phyloP scores from a whole-genome alignment of 2,113 vertebrate species.

The Jacana jacana region DNA sequence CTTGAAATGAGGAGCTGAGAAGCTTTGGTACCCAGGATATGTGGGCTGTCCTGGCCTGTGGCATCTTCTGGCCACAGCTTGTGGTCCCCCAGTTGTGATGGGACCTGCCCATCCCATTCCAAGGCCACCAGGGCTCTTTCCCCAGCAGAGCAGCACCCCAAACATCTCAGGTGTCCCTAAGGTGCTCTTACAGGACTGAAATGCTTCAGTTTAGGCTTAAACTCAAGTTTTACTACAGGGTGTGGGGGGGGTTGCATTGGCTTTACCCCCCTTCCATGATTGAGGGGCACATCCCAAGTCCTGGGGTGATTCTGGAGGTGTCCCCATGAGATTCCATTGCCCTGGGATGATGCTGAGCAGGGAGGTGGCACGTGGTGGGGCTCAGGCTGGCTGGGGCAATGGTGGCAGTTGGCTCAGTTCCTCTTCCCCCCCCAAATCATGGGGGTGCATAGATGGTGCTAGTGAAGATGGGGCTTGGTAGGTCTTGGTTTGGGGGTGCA shows the following conservation, averaged over 20 bases:
- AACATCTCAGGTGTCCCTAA: not conserved
- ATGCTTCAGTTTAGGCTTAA: rapidly evolving
- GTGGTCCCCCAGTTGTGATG: rapidly evolving
- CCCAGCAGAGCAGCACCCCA: not conserved
- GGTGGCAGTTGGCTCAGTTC: not conserved
- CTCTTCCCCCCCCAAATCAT: no score
- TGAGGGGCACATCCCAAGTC: rapidly evolving
- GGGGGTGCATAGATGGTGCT: not conserved
- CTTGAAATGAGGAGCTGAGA: rapidly evolving
- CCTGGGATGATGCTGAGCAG: not conserved
- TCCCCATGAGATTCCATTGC: not conserved
- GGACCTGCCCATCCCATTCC: not conserved
- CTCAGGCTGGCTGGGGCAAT: not conserved
- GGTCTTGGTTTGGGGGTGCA: not conserved
- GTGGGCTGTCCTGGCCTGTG: not conserved
- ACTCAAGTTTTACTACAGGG: not conserved
- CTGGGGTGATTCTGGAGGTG: rapidly evolving
- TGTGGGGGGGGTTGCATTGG: rapidly evolving
- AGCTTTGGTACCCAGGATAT: not conserved
- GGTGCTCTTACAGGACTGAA: not conserved
- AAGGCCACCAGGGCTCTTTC: not conserved
- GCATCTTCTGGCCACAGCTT: rapidly evolving
- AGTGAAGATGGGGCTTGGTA: not conserved
- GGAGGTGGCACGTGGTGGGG: not conserved
- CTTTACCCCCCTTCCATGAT: rapidly evolving